These are phyloP conservation scores for Drepana falcataria DNA, from an alignment of 2,888 invertebrate species.

Conservation along the genomic window DNA sequence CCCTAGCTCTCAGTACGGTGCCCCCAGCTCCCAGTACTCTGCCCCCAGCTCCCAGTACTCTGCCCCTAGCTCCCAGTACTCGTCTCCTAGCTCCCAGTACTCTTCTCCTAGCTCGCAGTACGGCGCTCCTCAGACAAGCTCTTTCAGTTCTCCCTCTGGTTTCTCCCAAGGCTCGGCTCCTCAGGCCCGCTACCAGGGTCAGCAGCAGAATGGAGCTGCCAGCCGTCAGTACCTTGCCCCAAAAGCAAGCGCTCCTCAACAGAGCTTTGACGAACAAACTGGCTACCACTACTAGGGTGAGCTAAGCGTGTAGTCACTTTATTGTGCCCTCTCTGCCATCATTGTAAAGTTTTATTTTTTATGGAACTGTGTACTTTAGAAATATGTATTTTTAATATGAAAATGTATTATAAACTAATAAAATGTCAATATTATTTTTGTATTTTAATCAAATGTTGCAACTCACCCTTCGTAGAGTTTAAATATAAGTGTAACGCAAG, in stretches of 20 bases:
- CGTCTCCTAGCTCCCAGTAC: slow-evolving; percentile 16
- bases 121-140: slow-evolving; percentile 21
- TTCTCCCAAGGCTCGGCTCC: slow-evolving; percentile 12
- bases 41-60: slow-evolving; percentile 12
- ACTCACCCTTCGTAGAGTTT: too few species aligned
- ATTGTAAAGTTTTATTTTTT: slow-evolving; percentile 6
- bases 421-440: neutral
- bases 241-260: slow-evolving; percentile 46
- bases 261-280: slow-evolving; percentile 60
- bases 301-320: slow-evolving; percentile 9
- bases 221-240: slow-evolving; percentile 62
- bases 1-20: slow-evolving; percentile 13
- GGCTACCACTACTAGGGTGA: slow-evolving; percentile 58
- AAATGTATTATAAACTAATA: neutral
- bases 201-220: slow-evolving; percentile 34
- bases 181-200: slow-evolving; percentile 14
- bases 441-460: neutral
- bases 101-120: slow-evolving; percentile 30
- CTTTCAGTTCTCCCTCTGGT: slow-evolving; percentile 4
- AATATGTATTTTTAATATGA: neutral
- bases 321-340: slow-evolving; percentile 19
- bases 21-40: slow-evolving; percentile 10
- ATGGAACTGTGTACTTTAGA: neutral
- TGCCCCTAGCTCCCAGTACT: slow-evolving; percentile 9
- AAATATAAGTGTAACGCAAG: too few species aligned